These are phyloP conservation scores for Micrasema minimum DNA, from an alignment of 1,140 invertebrate species.

Conservation along the genomic window DNA sequence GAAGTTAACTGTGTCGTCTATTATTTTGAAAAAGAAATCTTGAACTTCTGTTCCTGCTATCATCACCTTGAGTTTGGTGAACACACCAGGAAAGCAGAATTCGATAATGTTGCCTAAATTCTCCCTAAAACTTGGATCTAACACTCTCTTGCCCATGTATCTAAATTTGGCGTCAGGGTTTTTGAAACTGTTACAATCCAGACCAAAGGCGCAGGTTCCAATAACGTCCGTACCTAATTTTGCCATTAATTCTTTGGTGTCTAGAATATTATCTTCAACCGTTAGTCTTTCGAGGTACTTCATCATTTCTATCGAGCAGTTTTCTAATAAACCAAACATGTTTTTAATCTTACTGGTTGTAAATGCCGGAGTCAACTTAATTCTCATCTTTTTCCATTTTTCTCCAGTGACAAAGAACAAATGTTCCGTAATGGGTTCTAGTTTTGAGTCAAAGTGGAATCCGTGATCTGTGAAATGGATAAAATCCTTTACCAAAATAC, in stretches of 20 bases:
- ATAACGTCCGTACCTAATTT: constrained; percentile 74
- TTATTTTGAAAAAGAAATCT: constrained; percentile 67
- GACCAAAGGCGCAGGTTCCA: constrained; percentile 71
- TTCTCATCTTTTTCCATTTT: constrained; percentile 56
- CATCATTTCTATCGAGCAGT: constrained; percentile 61
- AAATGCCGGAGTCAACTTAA: constrained; percentile 57
- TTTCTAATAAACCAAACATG: constrained; percentile 55
- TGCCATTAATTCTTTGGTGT: constrained; percentile 67
- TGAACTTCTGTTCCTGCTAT: constrained; percentile 28
- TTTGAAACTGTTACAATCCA: constrained; percentile 69
- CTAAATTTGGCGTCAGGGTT: constrained; percentile 69
- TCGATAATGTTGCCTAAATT: constrained; percentile 17
- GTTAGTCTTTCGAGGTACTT: constrained; percentile 56
- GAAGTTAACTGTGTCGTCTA: constrained; percentile 68
- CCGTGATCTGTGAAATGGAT: constrained; percentile 66
- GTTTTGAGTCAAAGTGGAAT: constrained; percentile 61
- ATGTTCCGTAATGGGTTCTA: constrained; percentile 64
- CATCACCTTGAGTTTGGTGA: constrained; percentile 28
- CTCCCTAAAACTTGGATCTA: constrained; percentile 45
- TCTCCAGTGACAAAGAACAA: constrained; percentile 62
- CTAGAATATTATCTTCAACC: constrained; percentile 61
- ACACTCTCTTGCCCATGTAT: constrained; percentile 60
- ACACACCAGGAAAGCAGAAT: constrained; percentile 34
- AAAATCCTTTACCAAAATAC: constrained; percentile 71
- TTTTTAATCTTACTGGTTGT: constrained; percentile 57